Percentiles rank a stretch among this genome's conserved stretches.
Conservation (phyloP, 1,140 invertebrate species). For the Drosophila carrolli region DNA sequence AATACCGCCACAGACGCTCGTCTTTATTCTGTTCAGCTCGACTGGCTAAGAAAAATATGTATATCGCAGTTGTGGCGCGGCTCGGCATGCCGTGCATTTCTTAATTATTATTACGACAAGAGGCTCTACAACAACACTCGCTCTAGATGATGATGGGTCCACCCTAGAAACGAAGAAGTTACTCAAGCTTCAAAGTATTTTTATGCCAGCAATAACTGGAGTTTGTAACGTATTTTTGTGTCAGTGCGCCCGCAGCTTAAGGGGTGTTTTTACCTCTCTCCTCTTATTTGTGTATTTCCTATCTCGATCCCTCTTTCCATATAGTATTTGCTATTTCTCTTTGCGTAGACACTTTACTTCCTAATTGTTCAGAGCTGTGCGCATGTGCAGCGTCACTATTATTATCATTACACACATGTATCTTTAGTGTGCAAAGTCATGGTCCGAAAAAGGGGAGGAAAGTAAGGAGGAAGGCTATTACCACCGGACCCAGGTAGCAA, state of each 20-base stretch:
- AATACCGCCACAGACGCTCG: slow-evolving; percentile 46
- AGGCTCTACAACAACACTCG: slow-evolving; percentile 26
- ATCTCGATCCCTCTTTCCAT: background rate
- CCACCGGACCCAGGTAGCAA: slow-evolving; percentile 6
- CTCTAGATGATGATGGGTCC: slow-evolving; percentile 27
- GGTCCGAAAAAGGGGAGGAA: slow-evolving; percentile 30
- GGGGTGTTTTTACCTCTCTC: slow-evolving; percentile 52
- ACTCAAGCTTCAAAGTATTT: slow-evolving; percentile 61
- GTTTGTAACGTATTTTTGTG: slow-evolving; percentile 80
- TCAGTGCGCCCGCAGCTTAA: slow-evolving; percentile 65
- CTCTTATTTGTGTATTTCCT: background rate
- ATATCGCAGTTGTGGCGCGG: slow-evolving; percentile 1
- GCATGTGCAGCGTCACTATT: slow-evolving; percentile 82
- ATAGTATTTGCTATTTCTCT: slow-evolving; percentile 15
- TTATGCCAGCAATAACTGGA: slow-evolving; percentile 37
- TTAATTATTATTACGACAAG: slow-evolving; percentile 71
- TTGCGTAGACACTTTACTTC: slow-evolving; percentile 63
- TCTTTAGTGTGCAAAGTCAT: slow-evolving; percentile 64
- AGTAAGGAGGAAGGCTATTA: background rate
- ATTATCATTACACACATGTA: slow-evolving; percentile 72
- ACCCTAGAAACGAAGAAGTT: slow-evolving; percentile 51
- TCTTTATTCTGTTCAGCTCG: slow-evolving; percentile 67
- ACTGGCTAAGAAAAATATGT: slow-evolving; percentile 29
- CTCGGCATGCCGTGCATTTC: slow-evolving; percentile 70
- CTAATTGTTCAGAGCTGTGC: slow-evolving; percentile 67